phyloP scores from a whole-genome alignment of 2,113 vertebrate genomes.

The Saccopteryx bilineata region DNA sequence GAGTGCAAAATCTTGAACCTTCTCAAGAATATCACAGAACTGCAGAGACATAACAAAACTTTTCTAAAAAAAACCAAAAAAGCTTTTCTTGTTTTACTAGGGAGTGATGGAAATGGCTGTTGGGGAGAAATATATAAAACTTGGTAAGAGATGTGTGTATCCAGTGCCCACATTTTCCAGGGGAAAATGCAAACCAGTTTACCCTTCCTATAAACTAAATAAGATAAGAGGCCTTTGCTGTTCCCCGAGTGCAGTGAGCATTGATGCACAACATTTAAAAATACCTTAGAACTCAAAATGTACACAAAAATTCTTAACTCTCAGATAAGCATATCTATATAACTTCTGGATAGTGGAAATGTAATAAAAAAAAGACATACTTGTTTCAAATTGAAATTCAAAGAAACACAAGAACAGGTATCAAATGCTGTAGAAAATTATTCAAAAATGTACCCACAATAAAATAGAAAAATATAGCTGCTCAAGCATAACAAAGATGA shows the following conservation, averaged over 20 bases:
- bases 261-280: background rate
- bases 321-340: background rate
- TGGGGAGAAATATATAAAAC: background rate
- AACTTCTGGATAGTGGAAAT: background rate
- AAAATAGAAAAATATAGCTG: background rate
- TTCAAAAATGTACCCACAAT: background rate
- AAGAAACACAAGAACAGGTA: background rate
- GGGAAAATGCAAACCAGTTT: background rate
- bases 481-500: background rate
- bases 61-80: no score
- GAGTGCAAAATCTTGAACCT: background rate
- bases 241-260: background rate
- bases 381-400: conserved; percentile 7
- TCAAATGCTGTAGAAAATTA: background rate
- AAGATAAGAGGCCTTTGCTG: background rate
- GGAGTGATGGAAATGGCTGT: background rate
- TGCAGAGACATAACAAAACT: background rate
- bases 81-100: background rate
- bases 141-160: background rate
- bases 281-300: background rate
- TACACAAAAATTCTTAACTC: background rate
- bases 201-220: background rate
- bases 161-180: background rate
- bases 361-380: background rate
- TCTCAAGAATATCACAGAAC: background rate